phyloP scores from a whole-genome alignment of 23 tunicate genomes.

The Phallusia fumigata region DNA sequence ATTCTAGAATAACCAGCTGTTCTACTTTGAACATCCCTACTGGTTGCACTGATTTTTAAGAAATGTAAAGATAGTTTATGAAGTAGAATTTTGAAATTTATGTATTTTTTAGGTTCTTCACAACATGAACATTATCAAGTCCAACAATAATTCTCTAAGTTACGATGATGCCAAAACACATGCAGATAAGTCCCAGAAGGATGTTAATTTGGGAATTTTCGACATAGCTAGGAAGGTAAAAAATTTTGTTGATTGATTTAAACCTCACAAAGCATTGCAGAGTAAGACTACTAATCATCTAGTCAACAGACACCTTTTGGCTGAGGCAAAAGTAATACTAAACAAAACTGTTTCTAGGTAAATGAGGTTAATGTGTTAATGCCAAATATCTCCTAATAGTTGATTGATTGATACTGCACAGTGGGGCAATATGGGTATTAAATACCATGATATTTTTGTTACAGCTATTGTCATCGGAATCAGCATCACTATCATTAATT shows the following conservation, averaged over 20 bases:
- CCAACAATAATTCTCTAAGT: slow-evolving; percentile 44
- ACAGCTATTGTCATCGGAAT: slow-evolving; percentile 66
- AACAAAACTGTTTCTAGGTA: background rate
- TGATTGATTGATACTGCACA: no score
- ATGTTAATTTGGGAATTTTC: slow-evolving; percentile 75
- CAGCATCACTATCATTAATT: slow-evolving; percentile 52
- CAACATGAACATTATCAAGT: slow-evolving; percentile 75
- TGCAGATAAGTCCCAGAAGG: slow-evolving; percentile 66
- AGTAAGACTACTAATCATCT: no score
- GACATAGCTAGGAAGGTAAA: slow-evolving; percentile 78
- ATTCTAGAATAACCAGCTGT: no score
- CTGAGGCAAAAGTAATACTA: no score
- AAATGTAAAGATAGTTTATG: background rate
- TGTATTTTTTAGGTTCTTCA: slow-evolving; percentile 56
- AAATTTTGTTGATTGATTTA: background rate
- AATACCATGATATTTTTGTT: no score
- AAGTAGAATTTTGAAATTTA: background rate
- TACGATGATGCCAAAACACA: slow-evolving; percentile 80
- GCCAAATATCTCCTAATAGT: no score
- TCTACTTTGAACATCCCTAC: no score
- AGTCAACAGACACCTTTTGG: no score
- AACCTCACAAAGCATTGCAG: no score
- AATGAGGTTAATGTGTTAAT: no score
- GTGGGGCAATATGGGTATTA: no score
- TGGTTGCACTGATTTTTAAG: background rate